phyloP scores from a whole-genome alignment of 2,113 vertebrate species.

The Brienomyrus brachyistius region DNA sequence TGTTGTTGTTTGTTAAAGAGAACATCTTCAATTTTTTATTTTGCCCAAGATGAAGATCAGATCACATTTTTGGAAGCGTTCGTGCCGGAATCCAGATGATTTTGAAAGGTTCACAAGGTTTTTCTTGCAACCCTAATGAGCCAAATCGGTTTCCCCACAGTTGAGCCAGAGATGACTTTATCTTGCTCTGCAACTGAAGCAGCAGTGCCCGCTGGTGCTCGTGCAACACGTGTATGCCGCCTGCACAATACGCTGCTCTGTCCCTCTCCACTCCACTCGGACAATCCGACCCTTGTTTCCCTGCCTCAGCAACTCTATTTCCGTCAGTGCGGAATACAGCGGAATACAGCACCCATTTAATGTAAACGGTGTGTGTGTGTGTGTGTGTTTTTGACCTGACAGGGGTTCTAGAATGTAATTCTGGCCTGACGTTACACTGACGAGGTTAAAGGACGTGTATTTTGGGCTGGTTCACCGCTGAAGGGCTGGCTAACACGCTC shows the following conservation, averaged over 20 bases:
- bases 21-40: background rate
- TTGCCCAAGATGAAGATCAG: background rate
- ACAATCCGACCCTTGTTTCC: slow-evolving; percentile 7
- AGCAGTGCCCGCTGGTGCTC: background rate
- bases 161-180: background rate
- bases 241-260: slow-evolving; percentile 12
- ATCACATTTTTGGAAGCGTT: background rate
- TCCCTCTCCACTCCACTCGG: background rate
- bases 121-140: background rate
- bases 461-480: background rate
- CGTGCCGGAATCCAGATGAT: background rate
- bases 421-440: background rate
- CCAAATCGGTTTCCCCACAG: background rate
- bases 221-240: background rate
- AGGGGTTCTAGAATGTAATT: background rate
- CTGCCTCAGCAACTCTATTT: background rate
- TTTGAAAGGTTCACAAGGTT: background rate
- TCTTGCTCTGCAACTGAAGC: background rate
- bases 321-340: background rate
- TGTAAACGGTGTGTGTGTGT: background rate
- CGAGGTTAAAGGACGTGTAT: background rate
- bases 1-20: background rate
- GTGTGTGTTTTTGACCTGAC: background rate
- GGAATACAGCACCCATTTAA: slow-evolving; percentile 5
- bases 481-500: background rate